These are phyloP conservation scores for Rhizomys pruinosus DNA, from an alignment of 2,113 vertebrate genomes.

Conservation along the genomic window DNA sequence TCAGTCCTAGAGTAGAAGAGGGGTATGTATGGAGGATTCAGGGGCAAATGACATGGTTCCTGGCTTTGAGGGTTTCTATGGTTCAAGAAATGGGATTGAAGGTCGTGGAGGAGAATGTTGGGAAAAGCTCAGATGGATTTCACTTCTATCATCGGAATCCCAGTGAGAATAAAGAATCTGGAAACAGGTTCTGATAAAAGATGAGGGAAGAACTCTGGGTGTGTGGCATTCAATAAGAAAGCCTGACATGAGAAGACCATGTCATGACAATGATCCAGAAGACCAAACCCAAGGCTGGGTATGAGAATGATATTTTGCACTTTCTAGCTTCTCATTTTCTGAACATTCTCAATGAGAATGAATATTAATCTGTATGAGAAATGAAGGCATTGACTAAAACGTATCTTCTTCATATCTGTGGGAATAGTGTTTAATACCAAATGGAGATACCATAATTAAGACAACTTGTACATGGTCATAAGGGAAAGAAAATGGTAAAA, in stretches of 20 bases:
- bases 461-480: not conserved
- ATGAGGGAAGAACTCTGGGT: not conserved
- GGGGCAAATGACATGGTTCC: not conserved
- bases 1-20: not conserved
- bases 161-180: not conserved
- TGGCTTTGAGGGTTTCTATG: not conserved
- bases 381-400: not conserved
- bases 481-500: not conserved
- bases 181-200: slow-evolving; percentile 17
- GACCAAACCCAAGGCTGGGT: not conserved
- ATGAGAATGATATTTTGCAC: not conserved
- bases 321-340: slow-evolving; percentile 21
- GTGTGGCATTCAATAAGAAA: not conserved
- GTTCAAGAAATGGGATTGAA: not conserved
- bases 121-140: not conserved
- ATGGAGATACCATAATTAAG: not conserved
- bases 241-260: not conserved
- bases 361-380: not conserved
- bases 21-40: not conserved
- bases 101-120: not conserved
- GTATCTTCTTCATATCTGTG: not conserved
- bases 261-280: not conserved
- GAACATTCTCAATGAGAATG: not conserved
- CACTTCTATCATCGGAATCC: not conserved
- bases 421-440: not conserved